Conservation (phyloP, 1,140 invertebrate species). For the Oppia nitens region DNA sequence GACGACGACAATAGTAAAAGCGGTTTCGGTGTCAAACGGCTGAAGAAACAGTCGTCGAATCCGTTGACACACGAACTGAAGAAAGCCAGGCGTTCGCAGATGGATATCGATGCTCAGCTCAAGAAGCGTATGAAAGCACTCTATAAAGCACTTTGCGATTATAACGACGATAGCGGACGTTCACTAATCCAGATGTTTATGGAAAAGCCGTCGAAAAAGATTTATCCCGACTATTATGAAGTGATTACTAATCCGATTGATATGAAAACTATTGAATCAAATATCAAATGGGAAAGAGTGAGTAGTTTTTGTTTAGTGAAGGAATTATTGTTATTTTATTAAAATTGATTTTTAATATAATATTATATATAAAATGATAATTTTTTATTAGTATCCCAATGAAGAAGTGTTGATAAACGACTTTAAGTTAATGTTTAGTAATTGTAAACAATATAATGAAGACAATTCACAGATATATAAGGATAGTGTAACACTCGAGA, state of each 20-base stretch:
- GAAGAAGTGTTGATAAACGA: constrained; percentile 48
- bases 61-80: constrained; percentile 28
- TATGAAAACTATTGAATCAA: constrained; percentile 78
- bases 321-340: no score
- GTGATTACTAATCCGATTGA: constrained; percentile 86
- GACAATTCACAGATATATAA: constrained; percentile 85
- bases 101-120: constrained; percentile 22
- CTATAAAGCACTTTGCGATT: constrained; percentile 33
- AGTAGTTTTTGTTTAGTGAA: constrained; percentile 11
- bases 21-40: neutral
- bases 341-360: neutral
- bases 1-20: constrained; percentile 17
- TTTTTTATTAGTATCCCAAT: constrained; percentile 34
- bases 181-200: constrained; percentile 80
- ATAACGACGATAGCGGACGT: constrained; percentile 56
- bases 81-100: constrained; percentile 10
- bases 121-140: constrained; percentile 28
- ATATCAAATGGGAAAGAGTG: constrained; percentile 52
- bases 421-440: constrained; percentile 78
- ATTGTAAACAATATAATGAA: constrained; percentile 89
- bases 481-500: constrained; percentile 74
- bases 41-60: constrained; percentile 39
- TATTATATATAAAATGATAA: neutral
- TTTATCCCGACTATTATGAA: constrained; percentile 91
- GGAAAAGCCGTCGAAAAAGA: constrained; percentile 85